phyloP scores from a whole-genome alignment of 1,140 invertebrate species.

The Thalassaphorura encarpata region DNA sequence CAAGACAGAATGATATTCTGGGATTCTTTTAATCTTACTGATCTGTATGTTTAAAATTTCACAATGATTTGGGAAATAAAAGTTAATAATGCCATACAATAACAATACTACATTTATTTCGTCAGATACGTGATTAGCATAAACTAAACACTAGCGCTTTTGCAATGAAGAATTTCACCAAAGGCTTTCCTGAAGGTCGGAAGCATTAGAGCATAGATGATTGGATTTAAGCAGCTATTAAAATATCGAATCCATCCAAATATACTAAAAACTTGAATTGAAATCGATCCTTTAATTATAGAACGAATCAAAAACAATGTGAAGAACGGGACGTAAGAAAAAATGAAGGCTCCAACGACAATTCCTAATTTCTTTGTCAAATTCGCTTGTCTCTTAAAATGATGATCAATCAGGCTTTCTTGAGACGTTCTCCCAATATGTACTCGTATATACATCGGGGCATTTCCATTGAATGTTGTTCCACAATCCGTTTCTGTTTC shows the following conservation, averaged over 20 bases:
- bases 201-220: constrained; percentile 8
- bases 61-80: too few relatives aligned
- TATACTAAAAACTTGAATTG: not conserved
- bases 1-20: too few relatives aligned
- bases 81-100: too few relatives aligned
- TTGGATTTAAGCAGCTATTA: constrained; percentile 4
- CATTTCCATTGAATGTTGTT: not conserved
- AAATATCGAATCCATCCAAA: constrained; percentile 1
- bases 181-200: constrained; percentile 5
- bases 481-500: too few relatives aligned
- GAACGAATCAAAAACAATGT: constrained; percentile 4
- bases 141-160: too few relatives aligned
- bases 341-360: constrained; percentile 1
- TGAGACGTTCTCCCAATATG: not conserved
- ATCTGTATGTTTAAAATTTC: too few relatives aligned
- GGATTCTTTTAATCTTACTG: too few relatives aligned
- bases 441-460: not conserved
- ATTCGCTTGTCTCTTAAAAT: not conserved
- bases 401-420: not conserved
- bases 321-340: constrained; percentile 5
- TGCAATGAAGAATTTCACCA: not conserved
- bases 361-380: not conserved
- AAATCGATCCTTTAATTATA: not conserved
- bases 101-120: too few relatives aligned
- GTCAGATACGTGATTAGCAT: too few relatives aligned